Conservation (phyloP, 2,888 invertebrate genomes). For the Baccha elongata region DNA sequence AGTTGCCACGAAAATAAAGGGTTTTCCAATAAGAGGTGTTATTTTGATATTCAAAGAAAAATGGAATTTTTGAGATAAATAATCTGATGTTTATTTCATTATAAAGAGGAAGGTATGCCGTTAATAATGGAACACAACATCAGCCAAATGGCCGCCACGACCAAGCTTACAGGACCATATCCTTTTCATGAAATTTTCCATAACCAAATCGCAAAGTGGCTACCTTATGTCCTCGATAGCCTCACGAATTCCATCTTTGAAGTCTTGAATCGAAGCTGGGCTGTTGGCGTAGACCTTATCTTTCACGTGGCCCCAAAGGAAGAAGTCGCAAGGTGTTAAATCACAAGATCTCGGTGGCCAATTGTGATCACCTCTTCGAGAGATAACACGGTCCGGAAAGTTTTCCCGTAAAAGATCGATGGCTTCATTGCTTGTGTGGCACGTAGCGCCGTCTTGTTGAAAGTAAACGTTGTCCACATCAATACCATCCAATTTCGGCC, state of each 20-base stretch:
- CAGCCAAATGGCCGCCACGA: too few relatives aligned
- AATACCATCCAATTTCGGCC: not conserved
- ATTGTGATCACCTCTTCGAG: not conserved
- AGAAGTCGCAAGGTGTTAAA: not conserved
- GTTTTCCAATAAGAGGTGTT: too few relatives aligned
- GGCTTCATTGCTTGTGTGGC: not conserved
- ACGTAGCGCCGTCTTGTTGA: not conserved
- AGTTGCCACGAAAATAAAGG: too few relatives aligned
- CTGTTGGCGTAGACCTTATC: not conserved
- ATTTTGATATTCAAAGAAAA: too few relatives aligned
- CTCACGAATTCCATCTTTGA: not conserved
- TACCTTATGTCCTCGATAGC: not conserved
- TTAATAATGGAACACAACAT: too few relatives aligned
- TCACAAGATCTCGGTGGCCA: not conserved
- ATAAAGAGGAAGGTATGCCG: too few relatives aligned
- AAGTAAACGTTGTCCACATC: not conserved
- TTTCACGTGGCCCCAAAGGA: not conserved
- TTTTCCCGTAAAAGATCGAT: not conserved
- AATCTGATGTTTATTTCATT: too few relatives aligned
- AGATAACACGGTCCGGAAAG: not conserved
- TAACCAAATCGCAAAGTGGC: not conserved
- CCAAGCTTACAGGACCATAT: too few relatives aligned
- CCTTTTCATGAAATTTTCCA: not conserved
- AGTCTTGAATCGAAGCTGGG: not conserved
- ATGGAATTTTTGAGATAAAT: too few relatives aligned